Evolutionary conservation across 2,888 invertebrate species (phyloP).

Genomic region (Itoplectis maculator): DNA sequence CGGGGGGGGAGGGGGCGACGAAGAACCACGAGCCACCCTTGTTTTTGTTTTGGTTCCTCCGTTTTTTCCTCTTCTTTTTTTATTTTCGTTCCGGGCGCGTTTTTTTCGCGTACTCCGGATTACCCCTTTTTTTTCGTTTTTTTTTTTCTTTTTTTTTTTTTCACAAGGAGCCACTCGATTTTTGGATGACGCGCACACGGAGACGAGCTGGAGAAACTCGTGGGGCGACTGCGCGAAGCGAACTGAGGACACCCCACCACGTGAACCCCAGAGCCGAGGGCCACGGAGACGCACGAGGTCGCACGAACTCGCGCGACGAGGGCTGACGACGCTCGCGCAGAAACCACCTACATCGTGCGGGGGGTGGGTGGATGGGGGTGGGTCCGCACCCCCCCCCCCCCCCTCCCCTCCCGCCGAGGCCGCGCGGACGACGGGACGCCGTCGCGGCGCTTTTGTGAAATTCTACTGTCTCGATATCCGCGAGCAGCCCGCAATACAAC

Average conservation of each 20-base stretch:
- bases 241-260: conserved; percentile 78
- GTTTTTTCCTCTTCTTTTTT: background rate
- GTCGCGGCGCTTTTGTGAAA: conserved; percentile 50
- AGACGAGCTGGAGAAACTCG: conserved; percentile 62
- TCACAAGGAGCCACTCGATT: conserved; percentile 38
- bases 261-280: conserved; percentile 71
- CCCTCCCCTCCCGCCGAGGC: no score
- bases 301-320: conserved; percentile 69
- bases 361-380: no score
- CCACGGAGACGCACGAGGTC: conserved; percentile 70
- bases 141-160: conserved; percentile 17
- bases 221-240: conserved; percentile 78
- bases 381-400: no score
- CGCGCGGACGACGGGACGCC: no score
- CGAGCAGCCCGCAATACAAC: background rate
- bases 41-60: conserved; percentile 9
- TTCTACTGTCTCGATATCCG: conserved; percentile 20
- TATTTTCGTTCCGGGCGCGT: background rate
- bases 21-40: no score
- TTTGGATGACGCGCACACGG: conserved; percentile 34
- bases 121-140: background rate
- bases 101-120: background rate
- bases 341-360: background rate
- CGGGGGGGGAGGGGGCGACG: no score
- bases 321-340: conserved; percentile 49